Conservation (phyloP, 1,140 invertebrate species). For the Anoplophora glabripennis region DNA sequence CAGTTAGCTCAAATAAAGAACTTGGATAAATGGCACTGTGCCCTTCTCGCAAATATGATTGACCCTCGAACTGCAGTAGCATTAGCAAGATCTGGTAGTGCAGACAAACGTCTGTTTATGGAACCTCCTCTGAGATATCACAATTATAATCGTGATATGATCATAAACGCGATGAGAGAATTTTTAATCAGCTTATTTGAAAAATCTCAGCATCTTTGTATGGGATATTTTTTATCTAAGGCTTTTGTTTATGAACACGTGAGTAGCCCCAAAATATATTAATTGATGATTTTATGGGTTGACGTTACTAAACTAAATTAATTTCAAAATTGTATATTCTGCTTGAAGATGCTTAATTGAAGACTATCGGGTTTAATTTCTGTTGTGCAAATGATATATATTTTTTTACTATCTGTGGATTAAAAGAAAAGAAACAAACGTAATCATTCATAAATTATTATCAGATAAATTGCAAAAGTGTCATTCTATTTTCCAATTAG, state of each 20-base stretch:
- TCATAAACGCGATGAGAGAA: conserved; percentile 56
- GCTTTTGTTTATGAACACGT: conserved; percentile 60
- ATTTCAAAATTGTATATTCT: too few species aligned
- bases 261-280: conserved; percentile 37
- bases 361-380: too few species aligned
- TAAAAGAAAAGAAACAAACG: too few species aligned
- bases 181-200: conserved; percentile 56
- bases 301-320: too few species aligned
- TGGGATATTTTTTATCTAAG: conserved; percentile 63
- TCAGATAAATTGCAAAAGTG: conserved; percentile 15
- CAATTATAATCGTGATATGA: conserved; percentile 50
- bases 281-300: too few species aligned
- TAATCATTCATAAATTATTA: too few species aligned
- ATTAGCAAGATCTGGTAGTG: conserved; percentile 57
- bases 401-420: too few species aligned
- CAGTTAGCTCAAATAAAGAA: conserved; percentile 44
- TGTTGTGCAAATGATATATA: too few species aligned
- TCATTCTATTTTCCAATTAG: too few species aligned
- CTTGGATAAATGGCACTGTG: conserved; percentile 59
- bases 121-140: conserved; percentile 58
- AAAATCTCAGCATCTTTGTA: conserved; percentile 59
- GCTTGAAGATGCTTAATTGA: too few species aligned
- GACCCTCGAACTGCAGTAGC: conserved; percentile 63
- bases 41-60: conserved; percentile 62
- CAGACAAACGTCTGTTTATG: conserved; percentile 61